phyloP scores from a whole-genome alignment of 2,113 vertebrate genomes.

The Takifugu bimaculatus region DNA sequence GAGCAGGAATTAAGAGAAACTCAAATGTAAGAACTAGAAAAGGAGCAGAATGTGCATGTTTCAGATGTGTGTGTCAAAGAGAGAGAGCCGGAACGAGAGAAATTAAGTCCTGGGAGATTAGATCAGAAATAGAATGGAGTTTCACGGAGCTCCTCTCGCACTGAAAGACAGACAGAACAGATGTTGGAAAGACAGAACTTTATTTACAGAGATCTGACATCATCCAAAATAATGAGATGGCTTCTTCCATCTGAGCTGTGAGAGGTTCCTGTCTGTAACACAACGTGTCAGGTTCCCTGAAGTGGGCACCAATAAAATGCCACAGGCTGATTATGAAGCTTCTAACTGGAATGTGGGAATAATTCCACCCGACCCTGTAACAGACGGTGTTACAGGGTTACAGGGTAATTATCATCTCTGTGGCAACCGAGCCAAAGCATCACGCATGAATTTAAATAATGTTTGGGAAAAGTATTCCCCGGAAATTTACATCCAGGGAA shows the following conservation, averaged over 20 bases:
- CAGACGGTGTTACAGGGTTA: too few species aligned
- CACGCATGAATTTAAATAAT: slow-evolving; percentile 14
- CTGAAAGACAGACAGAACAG: slow-evolving; percentile 39
- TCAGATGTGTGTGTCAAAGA: slow-evolving; percentile 12
- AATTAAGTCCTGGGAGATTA: slow-evolving; percentile 36
- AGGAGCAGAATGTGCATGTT: slow-evolving; percentile 20
- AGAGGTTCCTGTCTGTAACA: slow-evolving; percentile 35
- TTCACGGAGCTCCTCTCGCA: slow-evolving; percentile 30
- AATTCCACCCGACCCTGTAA: too few species aligned
- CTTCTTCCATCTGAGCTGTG: slow-evolving; percentile 37
- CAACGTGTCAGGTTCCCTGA: slow-evolving; percentile 14
- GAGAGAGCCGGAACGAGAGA: slow-evolving; percentile 11
- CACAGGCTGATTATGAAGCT: slow-evolving; percentile 32
- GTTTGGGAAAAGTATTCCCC: slow-evolving; percentile 10
- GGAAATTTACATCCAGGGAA: slow-evolving; percentile 22
- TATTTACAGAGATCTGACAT: slow-evolving; percentile 59
- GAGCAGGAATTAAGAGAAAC: slow-evolving; percentile 34
- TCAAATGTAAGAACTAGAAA: slow-evolving; percentile 40
- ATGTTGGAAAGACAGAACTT: slow-evolving; percentile 11
- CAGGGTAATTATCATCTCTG: background rate
- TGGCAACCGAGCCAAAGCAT: background rate
- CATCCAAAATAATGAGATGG: slow-evolving; percentile 54
- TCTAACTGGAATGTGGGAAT: too few species aligned
- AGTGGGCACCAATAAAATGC: slow-evolving; percentile 34
- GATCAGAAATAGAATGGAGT: slow-evolving; percentile 53